Percentiles rank a stretch among this genome's conserved stretches.
phyloP scores from a whole-genome alignment of 2,888 invertebrate species.

The Nowickia ferox region DNA sequence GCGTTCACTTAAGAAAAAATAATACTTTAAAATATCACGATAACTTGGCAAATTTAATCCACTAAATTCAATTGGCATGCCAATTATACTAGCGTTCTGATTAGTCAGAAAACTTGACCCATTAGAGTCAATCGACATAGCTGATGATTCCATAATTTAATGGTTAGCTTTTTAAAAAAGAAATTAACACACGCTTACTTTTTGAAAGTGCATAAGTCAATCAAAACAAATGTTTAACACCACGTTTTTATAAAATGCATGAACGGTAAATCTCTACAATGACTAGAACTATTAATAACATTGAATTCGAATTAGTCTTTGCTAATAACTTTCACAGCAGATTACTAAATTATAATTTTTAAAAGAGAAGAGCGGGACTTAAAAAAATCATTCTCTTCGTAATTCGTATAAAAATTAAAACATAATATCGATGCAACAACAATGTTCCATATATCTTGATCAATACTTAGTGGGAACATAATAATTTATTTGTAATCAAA shows the following conservation, averaged over 20 bases:
- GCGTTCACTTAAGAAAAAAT: conserved; percentile 29
- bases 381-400: not conserved
- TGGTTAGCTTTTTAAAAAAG: not conserved
- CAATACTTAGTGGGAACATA: conserved; percentile 28
- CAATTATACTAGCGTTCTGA: not conserved
- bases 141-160: conserved; percentile 7
- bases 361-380: not conserved
- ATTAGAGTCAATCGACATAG: not conserved
- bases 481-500: conserved; percentile 28
- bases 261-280: no score
- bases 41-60: conserved; percentile 13
- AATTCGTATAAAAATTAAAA: conserved; percentile 14
- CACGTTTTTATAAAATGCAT: no score
- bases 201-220: no score
- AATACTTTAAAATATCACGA: conserved; percentile 14
- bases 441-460: conserved; percentile 11
- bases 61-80: not conserved
- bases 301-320: no score
- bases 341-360: not conserved
- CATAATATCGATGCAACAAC: conserved; percentile 6
- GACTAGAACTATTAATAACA: no score
- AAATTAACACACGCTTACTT: not conserved
- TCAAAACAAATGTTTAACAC: no score
- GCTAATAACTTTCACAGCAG: no score
- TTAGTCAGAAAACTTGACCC: not conserved